A percentile compares a stretch with the other conserved stretches of the same genome.
Conservation (phyloP, 1,140 invertebrate species). For the Nebria ingens region DNA sequence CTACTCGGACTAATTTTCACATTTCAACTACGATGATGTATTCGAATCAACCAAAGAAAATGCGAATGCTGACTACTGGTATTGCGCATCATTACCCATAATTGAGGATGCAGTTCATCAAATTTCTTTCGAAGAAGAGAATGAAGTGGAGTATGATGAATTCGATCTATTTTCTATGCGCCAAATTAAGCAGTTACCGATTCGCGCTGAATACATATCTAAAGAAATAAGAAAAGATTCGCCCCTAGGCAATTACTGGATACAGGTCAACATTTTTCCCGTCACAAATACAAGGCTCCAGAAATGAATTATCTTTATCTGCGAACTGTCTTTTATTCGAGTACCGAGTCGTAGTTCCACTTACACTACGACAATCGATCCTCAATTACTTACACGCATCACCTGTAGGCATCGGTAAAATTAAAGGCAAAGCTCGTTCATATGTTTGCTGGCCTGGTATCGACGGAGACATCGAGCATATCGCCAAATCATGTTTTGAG, state of each 20-base stretch:
- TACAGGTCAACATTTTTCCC: neutral
- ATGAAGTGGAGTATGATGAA: neutral
- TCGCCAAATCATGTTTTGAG: neutral
- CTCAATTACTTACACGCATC: conserved; percentile 29
- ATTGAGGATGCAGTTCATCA: neutral
- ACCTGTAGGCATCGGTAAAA: conserved; percentile 34
- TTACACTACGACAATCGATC: conserved; percentile 17
- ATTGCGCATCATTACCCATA: neutral
- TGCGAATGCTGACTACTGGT: conserved; percentile 20
- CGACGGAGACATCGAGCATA: conserved; percentile 31
- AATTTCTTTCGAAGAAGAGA: neutral
- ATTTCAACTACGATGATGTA: conserved; percentile 20
- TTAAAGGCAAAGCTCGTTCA: conserved; percentile 30
- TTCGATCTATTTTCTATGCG: neutral
- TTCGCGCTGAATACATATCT: conserved; percentile 13
- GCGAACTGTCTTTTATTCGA: conserved; percentile 21
- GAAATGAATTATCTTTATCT: conserved; percentile 18
- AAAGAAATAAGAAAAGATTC: conserved; percentile 15
- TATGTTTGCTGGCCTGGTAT: conserved; percentile 37
- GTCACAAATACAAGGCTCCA: conserved; percentile 15
- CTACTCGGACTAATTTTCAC: conserved; percentile 22
- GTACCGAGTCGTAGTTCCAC: conserved; percentile 30
- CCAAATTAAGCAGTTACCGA: conserved; percentile 15
- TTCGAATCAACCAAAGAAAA: conserved; percentile 18
- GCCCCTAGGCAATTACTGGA: conserved; percentile 14